phyloP scores from a whole-genome alignment of 2,797 vertebrate genomes.

The Etheostoma perlongum region DNA sequence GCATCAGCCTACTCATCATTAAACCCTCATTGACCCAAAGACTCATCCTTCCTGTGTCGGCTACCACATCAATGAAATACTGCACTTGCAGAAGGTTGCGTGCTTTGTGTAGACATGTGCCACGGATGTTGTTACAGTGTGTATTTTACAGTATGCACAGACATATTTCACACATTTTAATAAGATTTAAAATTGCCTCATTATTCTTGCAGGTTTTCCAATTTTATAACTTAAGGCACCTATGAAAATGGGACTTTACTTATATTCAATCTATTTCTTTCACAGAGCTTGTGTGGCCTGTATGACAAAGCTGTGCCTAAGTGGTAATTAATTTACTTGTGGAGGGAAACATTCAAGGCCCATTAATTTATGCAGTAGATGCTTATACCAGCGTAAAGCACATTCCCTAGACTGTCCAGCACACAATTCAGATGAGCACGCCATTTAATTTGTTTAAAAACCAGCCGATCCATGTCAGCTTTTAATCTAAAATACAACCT shows the following conservation, averaged over 20 bases:
- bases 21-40: slow-evolving; percentile 47
- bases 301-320: slow-evolving; percentile 61
- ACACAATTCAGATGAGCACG: slow-evolving; percentile 63
- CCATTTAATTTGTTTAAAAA: slow-evolving; percentile 75
- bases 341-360: slow-evolving; percentile 51
- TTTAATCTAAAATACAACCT: slow-evolving; percentile 75
- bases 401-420: slow-evolving; percentile 65
- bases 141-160: slow-evolving; percentile 10
- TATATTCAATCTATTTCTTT: slow-evolving; percentile 38
- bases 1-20: slow-evolving; percentile 31
- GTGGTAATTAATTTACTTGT: slow-evolving; percentile 58
- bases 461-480: slow-evolving; percentile 71
- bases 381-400: slow-evolving; percentile 66
- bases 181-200: slow-evolving; percentile 12
- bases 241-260: slow-evolving; percentile 38
- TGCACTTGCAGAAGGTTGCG: background rate
- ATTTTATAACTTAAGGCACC: slow-evolving; percentile 34
- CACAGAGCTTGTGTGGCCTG: slow-evolving; percentile 24
- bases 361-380: slow-evolving; percentile 67
- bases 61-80: slow-evolving; percentile 11
- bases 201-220: slow-evolving; percentile 38
- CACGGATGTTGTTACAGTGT: background rate
- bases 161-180: slow-evolving; percentile 14
- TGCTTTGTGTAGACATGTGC: background rate
- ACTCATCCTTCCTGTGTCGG: slow-evolving; percentile 20